Evolutionary conservation across 2,888 invertebrate genomes (phyloP).

Genomic region (Cheilosia variabilis): DNA sequence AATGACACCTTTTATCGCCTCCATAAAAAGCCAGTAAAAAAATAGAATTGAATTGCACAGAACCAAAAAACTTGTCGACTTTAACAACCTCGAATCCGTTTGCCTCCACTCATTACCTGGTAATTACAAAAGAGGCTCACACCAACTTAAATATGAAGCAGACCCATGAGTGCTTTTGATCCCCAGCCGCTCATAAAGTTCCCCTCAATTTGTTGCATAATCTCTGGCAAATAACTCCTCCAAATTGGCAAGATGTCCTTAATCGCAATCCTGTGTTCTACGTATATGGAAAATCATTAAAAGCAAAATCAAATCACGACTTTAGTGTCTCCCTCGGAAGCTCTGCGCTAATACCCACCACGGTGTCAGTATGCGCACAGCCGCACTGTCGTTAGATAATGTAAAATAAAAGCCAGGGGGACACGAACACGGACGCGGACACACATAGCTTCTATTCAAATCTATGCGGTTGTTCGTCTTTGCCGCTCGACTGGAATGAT

Average conservation of each 20-base stretch:
- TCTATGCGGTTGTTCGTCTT: slow-evolving; percentile 55
- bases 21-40: slow-evolving; percentile 45
- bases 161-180: slow-evolving; percentile 27
- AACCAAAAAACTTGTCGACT: slow-evolving; percentile 32
- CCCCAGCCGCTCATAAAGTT: slow-evolving; percentile 21
- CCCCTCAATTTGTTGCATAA: slow-evolving; percentile 42
- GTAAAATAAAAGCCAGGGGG: slow-evolving; percentile 24
- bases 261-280: slow-evolving; percentile 55
- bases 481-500: slow-evolving; percentile 46
- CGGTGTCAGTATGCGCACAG: neutral
- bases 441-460: slow-evolving; percentile 67
- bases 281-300: slow-evolving; percentile 74
- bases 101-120: slow-evolving; percentile 20
- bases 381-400: slow-evolving; percentile 9
- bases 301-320: slow-evolving; percentile 75
- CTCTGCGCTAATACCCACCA: neutral
- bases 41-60: neutral
- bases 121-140: slow-evolving; percentile 13
- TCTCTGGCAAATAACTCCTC: slow-evolving; percentile 48
- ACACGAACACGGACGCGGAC: neutral
- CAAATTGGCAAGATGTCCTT: slow-evolving; percentile 71
- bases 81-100: slow-evolving; percentile 29
- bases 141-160: neutral
- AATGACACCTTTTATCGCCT: slow-evolving; percentile 49
- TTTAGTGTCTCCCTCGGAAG: slow-evolving; percentile 69